phyloP scores from a whole-genome alignment of 2,113 vertebrate genomes.

The Cynoglossus semilaevis region DNA sequence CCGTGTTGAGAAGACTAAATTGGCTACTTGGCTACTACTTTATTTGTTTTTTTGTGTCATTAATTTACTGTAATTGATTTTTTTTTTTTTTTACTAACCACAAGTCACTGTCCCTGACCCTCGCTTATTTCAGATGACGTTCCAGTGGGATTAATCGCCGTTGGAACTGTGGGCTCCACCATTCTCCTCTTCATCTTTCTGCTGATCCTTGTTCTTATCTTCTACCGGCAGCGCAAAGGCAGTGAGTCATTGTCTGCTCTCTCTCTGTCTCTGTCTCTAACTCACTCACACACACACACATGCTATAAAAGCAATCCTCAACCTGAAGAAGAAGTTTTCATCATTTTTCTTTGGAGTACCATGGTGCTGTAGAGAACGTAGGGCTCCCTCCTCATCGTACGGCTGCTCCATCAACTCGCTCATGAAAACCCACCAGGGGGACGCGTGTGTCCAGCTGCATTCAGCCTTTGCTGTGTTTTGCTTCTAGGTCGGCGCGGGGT shows the following conservation, averaged over 20 bases:
- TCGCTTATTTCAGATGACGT: conserved; percentile 78
- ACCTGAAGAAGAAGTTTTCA: conserved; percentile 1
- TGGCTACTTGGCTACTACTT: no score
- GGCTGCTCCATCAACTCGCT: conserved; percentile 27
- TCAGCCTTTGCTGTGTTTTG: conserved; percentile 48
- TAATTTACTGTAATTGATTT: no score
- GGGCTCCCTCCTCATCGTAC: conserved; percentile 3
- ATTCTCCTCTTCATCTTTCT: conserved; percentile 84
- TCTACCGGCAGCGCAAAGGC: conserved; percentile 95
- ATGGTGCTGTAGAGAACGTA: background rate
- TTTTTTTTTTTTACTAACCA: no score
- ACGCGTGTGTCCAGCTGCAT: conserved; percentile 33
- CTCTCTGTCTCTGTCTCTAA: no score
- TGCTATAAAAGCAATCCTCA: background rate
- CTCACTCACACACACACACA: background rate
- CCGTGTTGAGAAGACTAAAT: no score
- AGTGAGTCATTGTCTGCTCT: conserved; percentile 80
- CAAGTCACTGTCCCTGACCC: background rate
- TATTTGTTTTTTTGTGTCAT: no score
- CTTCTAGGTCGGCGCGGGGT: conserved; percentile 91
- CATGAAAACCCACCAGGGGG: conserved; percentile 21
- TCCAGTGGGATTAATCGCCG: conserved; percentile 87
- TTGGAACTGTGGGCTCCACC: conserved; percentile 82
- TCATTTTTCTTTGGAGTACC: background rate
- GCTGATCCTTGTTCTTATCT: conserved; percentile 81